These are phyloP conservation scores for Amblyraja radiata DNA, from an alignment of 2,797 vertebrate genomes.

Conservation along the genomic window DNA sequence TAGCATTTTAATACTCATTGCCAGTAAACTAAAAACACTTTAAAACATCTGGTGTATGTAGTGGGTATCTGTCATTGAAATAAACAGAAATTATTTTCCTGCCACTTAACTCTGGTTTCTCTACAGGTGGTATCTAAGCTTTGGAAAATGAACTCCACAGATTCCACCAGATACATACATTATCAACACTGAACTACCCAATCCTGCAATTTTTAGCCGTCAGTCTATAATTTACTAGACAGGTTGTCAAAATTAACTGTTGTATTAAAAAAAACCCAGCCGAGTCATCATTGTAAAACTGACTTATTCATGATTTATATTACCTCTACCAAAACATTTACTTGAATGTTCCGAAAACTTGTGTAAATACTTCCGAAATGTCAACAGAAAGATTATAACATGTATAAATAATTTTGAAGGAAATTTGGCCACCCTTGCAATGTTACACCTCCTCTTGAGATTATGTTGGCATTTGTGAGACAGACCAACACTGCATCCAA, in stretches of 20 bases:
- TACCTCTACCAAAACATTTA: too few relatives aligned
- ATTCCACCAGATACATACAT: not conserved
- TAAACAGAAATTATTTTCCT: not conserved
- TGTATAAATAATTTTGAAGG: not conserved
- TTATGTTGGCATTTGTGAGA: not conserved
- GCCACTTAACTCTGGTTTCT: not conserved
- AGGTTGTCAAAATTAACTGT: not conserved
- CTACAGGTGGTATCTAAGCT: too few relatives aligned
- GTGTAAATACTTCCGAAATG: not conserved
- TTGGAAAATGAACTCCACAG: not conserved
- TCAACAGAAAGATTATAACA: not conserved
- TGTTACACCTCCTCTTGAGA: not conserved
- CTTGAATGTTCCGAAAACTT: not conserved
- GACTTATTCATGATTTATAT: not conserved
- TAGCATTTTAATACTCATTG: constrained; percentile 7
- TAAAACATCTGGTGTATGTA: not conserved
- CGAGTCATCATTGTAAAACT: not conserved
- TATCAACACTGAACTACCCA: not conserved
- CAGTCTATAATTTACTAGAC: not conserved
- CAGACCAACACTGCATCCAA: not conserved
- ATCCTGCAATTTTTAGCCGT: not conserved
- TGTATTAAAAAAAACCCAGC: not conserved
- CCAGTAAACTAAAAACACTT: constrained; percentile 5
- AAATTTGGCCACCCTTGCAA: not conserved
- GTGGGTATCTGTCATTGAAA: not conserved